These are phyloP conservation scores for Xestobium rufovillosum DNA, from an alignment of 2,888 invertebrate species.

Conservation along the genomic window DNA sequence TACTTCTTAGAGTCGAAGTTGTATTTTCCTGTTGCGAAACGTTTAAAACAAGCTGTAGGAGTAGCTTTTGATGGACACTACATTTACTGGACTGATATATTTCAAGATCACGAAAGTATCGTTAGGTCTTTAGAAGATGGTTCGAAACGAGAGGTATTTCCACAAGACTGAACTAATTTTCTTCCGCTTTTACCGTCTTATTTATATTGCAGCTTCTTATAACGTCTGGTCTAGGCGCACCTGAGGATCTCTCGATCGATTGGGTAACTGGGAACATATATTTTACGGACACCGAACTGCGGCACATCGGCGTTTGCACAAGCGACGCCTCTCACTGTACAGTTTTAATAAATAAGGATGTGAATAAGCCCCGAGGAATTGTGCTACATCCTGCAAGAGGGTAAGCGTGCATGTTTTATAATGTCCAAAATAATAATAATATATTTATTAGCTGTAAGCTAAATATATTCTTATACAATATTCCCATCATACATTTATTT, in stretches of 20 bases:
- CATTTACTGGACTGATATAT: conserved; percentile 73
- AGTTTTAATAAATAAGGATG: conserved; percentile 52
- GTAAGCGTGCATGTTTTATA: conserved; percentile 40
- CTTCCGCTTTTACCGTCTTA: conserved; percentile 1
- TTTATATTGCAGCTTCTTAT: conserved; percentile 46
- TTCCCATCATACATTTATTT: too few relatives aligned
- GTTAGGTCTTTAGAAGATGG: conserved; percentile 57
- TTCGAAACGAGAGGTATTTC: conserved; percentile 47
- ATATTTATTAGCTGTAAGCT: too few relatives aligned
- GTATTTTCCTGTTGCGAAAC: conserved; percentile 45
- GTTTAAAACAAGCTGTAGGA: conserved; percentile 55
- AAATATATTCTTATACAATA: too few relatives aligned
- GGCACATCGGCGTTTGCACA: conserved; percentile 67
- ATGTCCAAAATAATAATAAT: conserved; percentile 1
- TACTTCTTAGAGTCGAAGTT: conserved; percentile 51
- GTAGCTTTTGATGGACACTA: conserved; percentile 62
- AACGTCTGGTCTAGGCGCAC: conserved; percentile 60
- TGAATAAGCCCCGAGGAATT: conserved; percentile 61
- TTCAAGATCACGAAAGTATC: conserved; percentile 63
- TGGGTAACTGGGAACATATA: conserved; percentile 75
- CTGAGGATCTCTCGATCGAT: conserved; percentile 71
- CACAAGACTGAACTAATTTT: not conserved
- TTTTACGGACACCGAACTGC: conserved; percentile 65
- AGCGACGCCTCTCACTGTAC: conserved; percentile 60
- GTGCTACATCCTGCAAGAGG: conserved; percentile 62